phyloP scores from a whole-genome alignment of 2,113 vertebrate genomes.

The Spheniscus mendiculus region DNA sequence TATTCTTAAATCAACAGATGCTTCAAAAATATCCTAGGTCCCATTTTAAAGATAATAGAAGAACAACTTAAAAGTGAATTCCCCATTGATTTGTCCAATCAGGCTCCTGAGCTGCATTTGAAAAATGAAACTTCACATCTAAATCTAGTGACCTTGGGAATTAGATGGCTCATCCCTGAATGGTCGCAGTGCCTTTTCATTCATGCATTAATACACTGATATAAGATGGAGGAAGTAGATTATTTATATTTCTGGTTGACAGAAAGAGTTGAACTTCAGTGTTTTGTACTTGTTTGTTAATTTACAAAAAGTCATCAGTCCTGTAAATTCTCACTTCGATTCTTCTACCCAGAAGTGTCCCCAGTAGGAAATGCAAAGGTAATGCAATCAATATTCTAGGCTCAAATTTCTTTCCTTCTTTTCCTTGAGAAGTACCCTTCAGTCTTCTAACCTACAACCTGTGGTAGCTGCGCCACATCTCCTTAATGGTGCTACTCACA shows the following conservation, averaged over 20 bases:
- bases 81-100: neutral
- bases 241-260: neutral
- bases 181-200: neutral
- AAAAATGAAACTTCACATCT: neutral
- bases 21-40: neutral
- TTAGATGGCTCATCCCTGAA: neutral
- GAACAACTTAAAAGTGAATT: neutral
- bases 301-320: neutral
- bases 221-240: neutral
- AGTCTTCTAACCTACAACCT: neutral
- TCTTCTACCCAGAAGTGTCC: neutral
- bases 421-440: neutral
- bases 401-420: neutral
- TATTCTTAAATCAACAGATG: neutral
- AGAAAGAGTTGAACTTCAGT: neutral
- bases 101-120: neutral
- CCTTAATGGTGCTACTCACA: neutral
- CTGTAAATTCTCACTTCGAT: neutral
- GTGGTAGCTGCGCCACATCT: neutral
- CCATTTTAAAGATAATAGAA: neutral
- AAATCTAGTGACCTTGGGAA: neutral
- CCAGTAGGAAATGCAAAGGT: neutral
- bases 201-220: neutral
- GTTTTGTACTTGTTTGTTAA: neutral
- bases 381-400: neutral